Base-by-base conservation (phyloP, 2,797 vertebrate species). In the Parotocinclus haroldoi region DNA sequence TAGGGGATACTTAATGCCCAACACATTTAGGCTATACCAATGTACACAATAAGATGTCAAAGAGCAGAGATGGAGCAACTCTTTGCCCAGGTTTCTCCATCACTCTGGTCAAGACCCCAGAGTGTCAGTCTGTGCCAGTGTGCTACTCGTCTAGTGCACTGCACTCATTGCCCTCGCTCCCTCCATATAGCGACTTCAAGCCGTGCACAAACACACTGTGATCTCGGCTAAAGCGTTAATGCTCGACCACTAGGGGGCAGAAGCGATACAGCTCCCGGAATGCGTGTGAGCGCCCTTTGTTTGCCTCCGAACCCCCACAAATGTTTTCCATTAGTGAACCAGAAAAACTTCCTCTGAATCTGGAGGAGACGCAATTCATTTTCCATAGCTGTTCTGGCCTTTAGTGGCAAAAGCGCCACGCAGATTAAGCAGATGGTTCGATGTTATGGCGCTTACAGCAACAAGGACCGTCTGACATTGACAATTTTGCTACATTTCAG, bases 261-360 rank as follows among this genome's bases (percentile, higher is more conserved):
- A 66, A 79, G 53, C 62, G 57, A 62, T 17, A 55, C 69, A 72
- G 18, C 45, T 54, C 69, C 10, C 16, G 5, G 42, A 11, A 10
- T 16, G 7, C 3, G 27, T 18, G 16, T 48, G 37, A 58, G 54
- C 50, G 65, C 76, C 56, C 76, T 83, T 79, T 77, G 76, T 79
- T 79, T 58, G 67, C 70, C 56, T 79, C 58, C 51, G 67, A 60
- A 72, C 61, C 18, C 56, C 64, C 67, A 73, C 57, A 50, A 58
- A 72, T 79, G 81, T 75, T 79, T 79, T 73, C 63, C 66, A 80
- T 80, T 78, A 78, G 62, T 63, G 53, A 50, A 80, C 71, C 46
- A 75, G 64, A 71, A 63, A 63, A 74, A 75, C 73, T 79, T 79
- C 64, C 74, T 63, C 62, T 56, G 59, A 72, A 74, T 77, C 63